Conservation (phyloP, 2,888 invertebrate species). For the Drosophila pegasa region DNA sequence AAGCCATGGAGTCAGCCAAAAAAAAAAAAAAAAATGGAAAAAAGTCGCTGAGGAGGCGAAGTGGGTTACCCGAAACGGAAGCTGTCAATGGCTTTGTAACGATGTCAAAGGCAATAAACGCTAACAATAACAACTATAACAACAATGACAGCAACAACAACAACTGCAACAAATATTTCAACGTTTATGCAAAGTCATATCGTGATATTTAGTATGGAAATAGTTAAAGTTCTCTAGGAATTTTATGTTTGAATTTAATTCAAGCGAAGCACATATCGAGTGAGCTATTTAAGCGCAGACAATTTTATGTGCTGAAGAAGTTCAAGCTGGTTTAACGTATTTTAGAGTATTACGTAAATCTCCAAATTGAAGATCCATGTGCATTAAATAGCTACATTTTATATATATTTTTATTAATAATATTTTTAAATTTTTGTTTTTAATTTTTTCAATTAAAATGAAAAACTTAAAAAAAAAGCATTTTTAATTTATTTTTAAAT, state of each 20-base stretch:
- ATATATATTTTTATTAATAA: no score
- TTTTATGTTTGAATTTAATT: background rate
- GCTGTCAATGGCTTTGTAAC: constrained; percentile 72
- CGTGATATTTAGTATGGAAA: constrained; percentile 20
- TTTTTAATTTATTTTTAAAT: no score
- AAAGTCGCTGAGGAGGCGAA: constrained; percentile 12
- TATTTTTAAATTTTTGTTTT: no score
- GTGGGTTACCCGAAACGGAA: constrained; percentile 51
- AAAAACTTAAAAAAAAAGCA: no score
- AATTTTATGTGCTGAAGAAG: no score
- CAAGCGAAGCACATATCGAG: background rate
- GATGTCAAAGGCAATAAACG: constrained; percentile 72
- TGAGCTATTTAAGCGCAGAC: no score
- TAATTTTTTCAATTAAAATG: no score
- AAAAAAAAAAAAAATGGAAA: constrained; percentile 10
- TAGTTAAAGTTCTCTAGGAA: background rate
- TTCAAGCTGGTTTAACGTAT: no score
- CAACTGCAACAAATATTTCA: background rate
- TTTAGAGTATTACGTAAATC: no score
- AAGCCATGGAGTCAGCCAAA: constrained; percentile 36
- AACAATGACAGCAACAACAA: constrained; percentile 12
- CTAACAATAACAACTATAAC: constrained; percentile 49
- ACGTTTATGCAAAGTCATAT: constrained; percentile 37
- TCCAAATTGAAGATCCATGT: no score
- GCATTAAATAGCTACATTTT: no score